Evolutionary conservation across 2,888 invertebrate species (phyloP).

Genomic region (Athalia cordata): DNA sequence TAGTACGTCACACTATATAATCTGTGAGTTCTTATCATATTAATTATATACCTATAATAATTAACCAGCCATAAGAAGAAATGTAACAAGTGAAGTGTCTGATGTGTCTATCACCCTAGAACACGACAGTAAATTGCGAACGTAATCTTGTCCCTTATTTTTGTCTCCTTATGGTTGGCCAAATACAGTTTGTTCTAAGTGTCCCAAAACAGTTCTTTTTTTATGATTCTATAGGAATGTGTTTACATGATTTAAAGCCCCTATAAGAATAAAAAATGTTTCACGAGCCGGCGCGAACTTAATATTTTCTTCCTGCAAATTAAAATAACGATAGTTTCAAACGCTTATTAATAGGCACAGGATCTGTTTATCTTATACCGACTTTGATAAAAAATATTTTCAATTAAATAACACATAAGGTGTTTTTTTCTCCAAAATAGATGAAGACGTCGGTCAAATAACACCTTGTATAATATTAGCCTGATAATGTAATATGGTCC

Average conservation of each 20-base stretch:
- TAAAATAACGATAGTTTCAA: conserved; percentile 29
- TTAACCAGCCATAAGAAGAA: conserved; percentile 13
- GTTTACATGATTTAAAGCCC: conserved; percentile 7
- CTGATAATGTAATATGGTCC: no score
- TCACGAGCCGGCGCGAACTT: conserved; percentile 43
- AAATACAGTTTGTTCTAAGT: not conserved
- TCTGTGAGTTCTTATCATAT: not conserved
- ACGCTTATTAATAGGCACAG: not conserved
- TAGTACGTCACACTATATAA: not conserved
- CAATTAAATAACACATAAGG: no score
- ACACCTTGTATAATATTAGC: no score
- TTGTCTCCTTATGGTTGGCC: conserved; percentile 9
- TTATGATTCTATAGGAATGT: conserved; percentile 19
- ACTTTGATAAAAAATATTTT: no score
- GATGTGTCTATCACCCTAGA: conserved; percentile 4
- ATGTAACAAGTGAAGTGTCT: not conserved
- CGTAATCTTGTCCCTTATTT: not conserved
- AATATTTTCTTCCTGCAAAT: conserved; percentile 41
- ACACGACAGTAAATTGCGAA: conserved; percentile 3
- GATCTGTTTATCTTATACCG: not conserved
- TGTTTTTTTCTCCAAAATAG: no score
- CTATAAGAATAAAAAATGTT: conserved; percentile 21
- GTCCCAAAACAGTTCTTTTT: not conserved
- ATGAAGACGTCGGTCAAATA: no score
- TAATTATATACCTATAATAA: conserved; percentile 4